Percentiles rank a stretch among this genome's conserved stretches.
phyloP scores from a whole-genome alignment of 2,888 invertebrate genomes.

The Rhabditophanes sp. region DNA sequence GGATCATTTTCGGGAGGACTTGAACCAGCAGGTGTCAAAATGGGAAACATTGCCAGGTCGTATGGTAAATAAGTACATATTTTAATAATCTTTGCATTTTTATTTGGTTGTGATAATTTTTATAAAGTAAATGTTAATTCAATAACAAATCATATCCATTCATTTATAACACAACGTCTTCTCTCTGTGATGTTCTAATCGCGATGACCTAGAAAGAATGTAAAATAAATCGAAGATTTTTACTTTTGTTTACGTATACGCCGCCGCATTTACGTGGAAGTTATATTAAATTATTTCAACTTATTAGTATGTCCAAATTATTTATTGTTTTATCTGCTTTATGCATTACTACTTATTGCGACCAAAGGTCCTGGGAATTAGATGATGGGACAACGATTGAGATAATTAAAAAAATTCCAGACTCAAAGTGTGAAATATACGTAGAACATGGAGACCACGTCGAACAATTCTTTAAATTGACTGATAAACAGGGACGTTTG shows the following conservation, averaged over 20 bases:
- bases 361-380: no score
- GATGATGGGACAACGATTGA: constrained; percentile 40
- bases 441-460: constrained; percentile 34
- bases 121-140: not conserved
- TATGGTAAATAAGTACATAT: constrained; percentile 14
- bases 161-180: no score
- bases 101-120: not conserved
- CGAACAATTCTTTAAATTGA: constrained; percentile 40
- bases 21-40: constrained; percentile 32
- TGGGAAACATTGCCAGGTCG: constrained; percentile 26
- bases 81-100: not conserved
- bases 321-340: no score
- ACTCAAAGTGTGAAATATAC: constrained; percentile 34
- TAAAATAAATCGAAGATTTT: no score
- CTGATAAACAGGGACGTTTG: constrained; percentile 34
- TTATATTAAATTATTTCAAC: no score
- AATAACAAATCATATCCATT: no score
- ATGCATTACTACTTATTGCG: no score
- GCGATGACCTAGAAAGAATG: no score
- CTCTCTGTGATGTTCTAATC: no score
- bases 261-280: no score
- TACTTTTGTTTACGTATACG: no score
- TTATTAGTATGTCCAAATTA: no score
- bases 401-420: constrained; percentile 42
- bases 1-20: constrained; percentile 31